These are phyloP conservation scores for Paedocypris sp. DNA, from an alignment of 2,113 vertebrate genomes.

Conservation along the genomic window DNA sequence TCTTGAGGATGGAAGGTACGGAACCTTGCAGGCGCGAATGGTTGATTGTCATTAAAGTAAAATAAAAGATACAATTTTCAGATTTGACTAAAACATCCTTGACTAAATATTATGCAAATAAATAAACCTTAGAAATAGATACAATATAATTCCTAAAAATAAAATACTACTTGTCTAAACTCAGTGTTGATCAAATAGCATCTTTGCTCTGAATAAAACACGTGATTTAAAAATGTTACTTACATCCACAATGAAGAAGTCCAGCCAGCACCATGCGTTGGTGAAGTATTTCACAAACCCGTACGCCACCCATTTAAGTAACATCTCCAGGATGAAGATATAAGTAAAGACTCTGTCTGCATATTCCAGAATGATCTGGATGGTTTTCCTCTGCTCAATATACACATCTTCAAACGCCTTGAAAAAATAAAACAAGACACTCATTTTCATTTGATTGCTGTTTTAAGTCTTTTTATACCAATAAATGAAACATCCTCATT, in stretches of 20 bases:
- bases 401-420: conserved; percentile 98
- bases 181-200: too few species aligned
- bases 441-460: background rate
- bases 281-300: conserved; percentile 98
- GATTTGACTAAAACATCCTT: too few species aligned
- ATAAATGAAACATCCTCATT: too few species aligned
- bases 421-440: background rate
- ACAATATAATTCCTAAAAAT: too few species aligned
- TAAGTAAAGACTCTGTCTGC: conserved; percentile 96
- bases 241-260: conserved; percentile 99
- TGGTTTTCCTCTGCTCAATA: conserved; percentile 92
- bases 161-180: too few species aligned
- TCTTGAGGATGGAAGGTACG: too few species aligned
- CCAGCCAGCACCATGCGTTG: conserved; percentile 97
- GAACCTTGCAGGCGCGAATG: too few species aligned
- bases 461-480: too few species aligned
- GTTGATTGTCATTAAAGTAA: too few species aligned
- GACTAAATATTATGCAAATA: too few species aligned
- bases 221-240: conserved; percentile 37
- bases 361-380: conserved; percentile 82
- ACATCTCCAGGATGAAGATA: conserved; percentile 98
- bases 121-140: too few species aligned
- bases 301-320: conserved; percentile 95
- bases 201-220: background rate
- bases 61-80: too few species aligned